A percentile compares a stretch with the other conserved stretches of the same genome.
These are phyloP conservation scores for Brachionus manjavacas DNA, from an alignment of 1,140 invertebrate genomes.

Conservation along the genomic window DNA sequence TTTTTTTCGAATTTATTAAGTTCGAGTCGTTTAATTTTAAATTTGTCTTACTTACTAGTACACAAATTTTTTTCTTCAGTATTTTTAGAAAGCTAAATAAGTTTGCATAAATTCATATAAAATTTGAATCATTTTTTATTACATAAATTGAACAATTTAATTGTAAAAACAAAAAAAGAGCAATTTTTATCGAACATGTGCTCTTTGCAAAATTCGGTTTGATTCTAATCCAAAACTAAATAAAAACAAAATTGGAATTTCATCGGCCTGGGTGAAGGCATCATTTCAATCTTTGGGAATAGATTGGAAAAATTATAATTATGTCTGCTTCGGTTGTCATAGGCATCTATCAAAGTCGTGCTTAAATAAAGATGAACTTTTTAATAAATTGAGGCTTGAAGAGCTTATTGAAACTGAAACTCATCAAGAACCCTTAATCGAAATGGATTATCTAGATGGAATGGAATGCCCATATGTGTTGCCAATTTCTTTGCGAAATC, in stretches of 20 bases:
- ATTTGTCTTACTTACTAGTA: no score
- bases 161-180: no score
- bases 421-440: no score
- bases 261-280: not conserved
- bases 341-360: not conserved
- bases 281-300: not conserved
- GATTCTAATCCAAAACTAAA: not conserved
- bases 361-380: not conserved
- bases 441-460: not conserved
- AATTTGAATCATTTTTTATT: no score
- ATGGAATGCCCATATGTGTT: no score
- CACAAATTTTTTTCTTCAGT: not conserved
- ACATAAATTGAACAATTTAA: no score
- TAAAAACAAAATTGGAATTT: not conserved
- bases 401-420: no score
- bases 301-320: not conserved
- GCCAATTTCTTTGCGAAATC: no score
- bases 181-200: no score
- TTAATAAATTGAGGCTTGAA: not conserved
- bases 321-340: not conserved
- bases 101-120: not conserved
- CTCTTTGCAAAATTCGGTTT: no score
- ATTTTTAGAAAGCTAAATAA: not conserved
- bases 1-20: no score
- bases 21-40: no score